Base-by-base conservation (phyloP, 1,140 invertebrate genomes). In the Calephelis virginiensis region DNA sequence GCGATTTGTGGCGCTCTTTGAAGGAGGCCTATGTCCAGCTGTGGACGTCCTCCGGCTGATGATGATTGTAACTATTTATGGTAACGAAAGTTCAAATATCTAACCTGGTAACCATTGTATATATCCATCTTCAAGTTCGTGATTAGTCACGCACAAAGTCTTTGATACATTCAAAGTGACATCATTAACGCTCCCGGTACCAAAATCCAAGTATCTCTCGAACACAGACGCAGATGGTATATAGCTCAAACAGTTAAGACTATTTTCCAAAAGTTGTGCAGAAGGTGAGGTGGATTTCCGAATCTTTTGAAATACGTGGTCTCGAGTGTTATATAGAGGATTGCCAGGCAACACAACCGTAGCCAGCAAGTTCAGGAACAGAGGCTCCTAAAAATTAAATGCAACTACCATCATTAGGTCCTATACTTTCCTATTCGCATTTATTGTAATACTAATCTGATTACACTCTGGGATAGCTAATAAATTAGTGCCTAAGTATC, bases 21-120 rank as follows among this genome's bases (percentile, higher is more conserved):
- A n/a, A n/a, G n/a, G n/a, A n/a, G n/a, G n/a, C n/a, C n/a, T n/a
- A n/a, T n/a, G n/a, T n/a, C n/a, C n/a, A n/a, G n/a, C n/a, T n/a
- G n/a, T n/a, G n/a, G n/a, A n/a, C n/a, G n/a, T n/a, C n/a, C n/a
- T n/a, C n/a, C n/a, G n/a, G n/a, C n/a, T n/a, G n/a, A n/a, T n/a
- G n/a, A n/a, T n/a, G n/a, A 17, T 17, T 28, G 28, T 2, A 28
- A 28, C 28, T 28, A 28, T 28, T 28, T 28, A 28, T 1, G 3
- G 1, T 28, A 28, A 28, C 1, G 28, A 28, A 38, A 8, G 48
- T 50, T 38, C 11, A 37, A 12, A 38, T 38, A 10, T 63, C 68
- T 61, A 49, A 90, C 89, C 89, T 82, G 81, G 77, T 49, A 86
- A 64, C 89, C 89, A 91, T n/a, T 83, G 80, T 28, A 91, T 82